Evolutionary conservation across 2,113 vertebrate species (phyloP), one percentile per base, ranked within the genome.

Genomic region (Lepus americanus): DNA sequence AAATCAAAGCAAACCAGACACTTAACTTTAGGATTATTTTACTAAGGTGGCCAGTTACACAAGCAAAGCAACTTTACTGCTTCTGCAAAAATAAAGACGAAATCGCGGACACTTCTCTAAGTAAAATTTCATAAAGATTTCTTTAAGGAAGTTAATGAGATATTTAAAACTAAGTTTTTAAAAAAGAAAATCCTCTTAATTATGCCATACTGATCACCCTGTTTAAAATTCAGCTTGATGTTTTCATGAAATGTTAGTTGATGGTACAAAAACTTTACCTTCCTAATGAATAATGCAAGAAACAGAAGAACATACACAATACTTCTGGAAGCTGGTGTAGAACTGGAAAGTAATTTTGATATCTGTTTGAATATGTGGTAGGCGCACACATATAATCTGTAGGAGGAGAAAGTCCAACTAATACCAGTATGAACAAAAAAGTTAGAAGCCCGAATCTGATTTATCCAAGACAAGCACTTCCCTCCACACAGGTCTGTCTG

Each of bases 121-220:
- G 59, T 51, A 90, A 92, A 87, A 74, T 16, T 59, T 23, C 61
- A n/a, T 51, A 63, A 79, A 72, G 5, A 39, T 29, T 92, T 95
- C 44, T 94, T 84, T 76, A 23, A 73, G 59, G 63, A 6, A 92
- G 10, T 82, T 64, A 19, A 39, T 3, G 31, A 36, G 61, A 51
- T 81, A 90, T 94, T 91, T 27, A 67, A 94, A 92, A 72, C 3
- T 6, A n/a, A 66, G n/a, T 79, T 94, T 94, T 73, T 33, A 70
- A 85, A 91, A 70, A 73, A 51, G 33, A 72, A 95, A 92, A 23
- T 49, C 61, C 63, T 63, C 72, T 53, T 76, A 88, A 20, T 49
- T 84, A 89, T 7, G 33, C 1, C 55, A 51, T 86, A 31, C 59
- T 16, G 53, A 73, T 51, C 55, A 19, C 85, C 14, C 49, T 6